These are phyloP conservation scores for Leptarthrus brevirostris DNA, from an alignment of 2,888 invertebrate species.

Conservation along the genomic window DNA sequence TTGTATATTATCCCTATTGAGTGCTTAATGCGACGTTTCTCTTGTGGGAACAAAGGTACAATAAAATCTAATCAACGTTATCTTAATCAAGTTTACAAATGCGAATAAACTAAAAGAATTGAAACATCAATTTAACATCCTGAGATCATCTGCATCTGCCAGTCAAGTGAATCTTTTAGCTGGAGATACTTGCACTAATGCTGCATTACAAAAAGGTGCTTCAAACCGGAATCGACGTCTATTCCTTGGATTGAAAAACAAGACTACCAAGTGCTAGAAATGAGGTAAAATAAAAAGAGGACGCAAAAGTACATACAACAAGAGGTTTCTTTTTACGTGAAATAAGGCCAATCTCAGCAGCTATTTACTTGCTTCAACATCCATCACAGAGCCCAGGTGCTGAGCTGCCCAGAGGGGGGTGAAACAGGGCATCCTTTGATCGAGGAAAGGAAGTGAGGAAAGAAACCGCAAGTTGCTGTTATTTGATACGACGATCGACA, in stretches of 20 bases:
- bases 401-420: constrained; percentile 4
- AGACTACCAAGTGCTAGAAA: constrained; percentile 37
- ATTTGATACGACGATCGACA: constrained; percentile 35
- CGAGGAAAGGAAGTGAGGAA: constrained; percentile 38
- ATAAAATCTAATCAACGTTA: constrained; percentile 26
- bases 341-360: constrained; percentile 30
- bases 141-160: constrained; percentile 35
- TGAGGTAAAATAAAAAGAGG: constrained; percentile 28
- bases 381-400: constrained; percentile 18
- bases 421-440: constrained; percentile 19
- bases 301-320: constrained; percentile 14
- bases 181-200: neutral
- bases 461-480: constrained; percentile 34
- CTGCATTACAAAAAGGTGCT: neutral
- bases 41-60: neutral
- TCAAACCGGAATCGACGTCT: constrained; percentile 28
- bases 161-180: constrained; percentile 20
- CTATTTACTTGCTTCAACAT: constrained; percentile 29
- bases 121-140: constrained; percentile 37
- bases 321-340: constrained; percentile 10
- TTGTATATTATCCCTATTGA: neutral
- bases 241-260: constrained; percentile 22
- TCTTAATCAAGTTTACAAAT: constrained; percentile 27
- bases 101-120: constrained; percentile 26
- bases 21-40: neutral